Evolutionary conservation across 2,797 vertebrate species (phyloP).

Genomic region (Spondyliosoma cantharus): DNA sequence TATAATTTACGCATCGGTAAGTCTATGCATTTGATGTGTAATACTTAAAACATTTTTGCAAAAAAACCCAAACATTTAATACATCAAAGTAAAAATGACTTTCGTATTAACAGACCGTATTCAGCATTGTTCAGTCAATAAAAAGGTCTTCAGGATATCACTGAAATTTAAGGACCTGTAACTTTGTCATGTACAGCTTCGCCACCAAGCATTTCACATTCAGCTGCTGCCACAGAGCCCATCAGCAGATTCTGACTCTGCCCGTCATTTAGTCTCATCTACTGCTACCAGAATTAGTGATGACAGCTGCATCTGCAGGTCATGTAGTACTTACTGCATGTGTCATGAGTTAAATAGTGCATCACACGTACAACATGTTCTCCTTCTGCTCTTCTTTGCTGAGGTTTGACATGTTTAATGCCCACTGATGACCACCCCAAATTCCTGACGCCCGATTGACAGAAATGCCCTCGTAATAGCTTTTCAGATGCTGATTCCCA

Average conservation of each 20-base stretch:
- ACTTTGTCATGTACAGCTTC: constrained; percentile 40
- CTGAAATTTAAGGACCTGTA: constrained; percentile 67
- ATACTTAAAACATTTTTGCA: constrained; percentile 61
- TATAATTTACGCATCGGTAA: constrained; percentile 58
- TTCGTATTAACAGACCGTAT: constrained; percentile 58
- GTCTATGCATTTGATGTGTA: constrained; percentile 66
- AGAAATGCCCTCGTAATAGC: constrained; percentile 29
- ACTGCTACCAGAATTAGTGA: constrained; percentile 55
- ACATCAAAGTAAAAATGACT: constrained; percentile 76
- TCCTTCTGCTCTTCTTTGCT: constrained; percentile 32
- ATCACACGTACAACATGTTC: constrained; percentile 11
- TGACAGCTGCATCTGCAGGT: constrained; percentile 61
- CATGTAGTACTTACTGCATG: constrained; percentile 55
- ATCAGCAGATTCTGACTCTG: constrained; percentile 44
- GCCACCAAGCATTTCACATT: constrained; percentile 44
- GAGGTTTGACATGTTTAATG: constrained; percentile 61
- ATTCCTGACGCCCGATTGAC: constrained; percentile 10
- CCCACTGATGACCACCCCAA: constrained; percentile 35
- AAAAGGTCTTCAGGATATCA: constrained; percentile 47
- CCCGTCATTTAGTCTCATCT: constrained; percentile 36
- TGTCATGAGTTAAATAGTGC: constrained; percentile 53
- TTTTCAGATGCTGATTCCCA: constrained; percentile 19
- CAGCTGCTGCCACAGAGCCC: constrained; percentile 30
- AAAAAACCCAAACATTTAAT: constrained; percentile 70
- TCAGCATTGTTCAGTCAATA: constrained; percentile 64